These are phyloP conservation scores for Ficedula albicollis DNA, from an alignment of 2,797 vertebrate species.

Conservation along the genomic window DNA sequence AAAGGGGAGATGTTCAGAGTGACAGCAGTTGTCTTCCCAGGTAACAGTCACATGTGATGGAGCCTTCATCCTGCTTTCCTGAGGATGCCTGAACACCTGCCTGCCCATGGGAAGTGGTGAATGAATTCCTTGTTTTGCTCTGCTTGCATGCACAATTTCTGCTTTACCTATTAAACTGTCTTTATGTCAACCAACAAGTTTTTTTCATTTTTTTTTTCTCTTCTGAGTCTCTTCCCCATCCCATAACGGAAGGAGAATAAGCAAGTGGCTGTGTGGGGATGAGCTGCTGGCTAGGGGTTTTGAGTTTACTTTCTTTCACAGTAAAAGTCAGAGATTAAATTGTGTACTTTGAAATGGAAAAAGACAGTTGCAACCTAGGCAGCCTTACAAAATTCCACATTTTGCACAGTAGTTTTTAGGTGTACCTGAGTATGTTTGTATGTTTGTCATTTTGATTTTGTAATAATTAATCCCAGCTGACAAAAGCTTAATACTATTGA, in stretches of 20 bases:
- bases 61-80: background rate
- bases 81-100: background rate
- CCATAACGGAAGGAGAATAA: background rate
- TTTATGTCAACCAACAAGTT: background rate
- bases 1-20: background rate
- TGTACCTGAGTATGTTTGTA: background rate
- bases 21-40: accelerated
- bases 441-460: background rate
- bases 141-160: background rate
- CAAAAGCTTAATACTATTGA: background rate
- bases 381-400: background rate
- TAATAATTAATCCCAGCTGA: background rate
- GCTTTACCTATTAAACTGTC: background rate
- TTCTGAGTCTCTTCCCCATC: background rate
- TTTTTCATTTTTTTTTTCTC: background rate
- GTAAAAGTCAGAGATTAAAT: background rate
- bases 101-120: background rate
- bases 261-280: background rate
- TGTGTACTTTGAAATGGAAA: background rate
- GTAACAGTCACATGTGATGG: background rate
- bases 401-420: background rate
- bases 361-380: background rate
- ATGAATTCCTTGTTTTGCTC: background rate
- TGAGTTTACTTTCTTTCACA: background rate
- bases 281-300: background rate